Evolutionary conservation across 2,888 invertebrate genomes (phyloP), one percentile per base, ranked within the genome.

Genomic region (Amphipyra berbera): DNA sequence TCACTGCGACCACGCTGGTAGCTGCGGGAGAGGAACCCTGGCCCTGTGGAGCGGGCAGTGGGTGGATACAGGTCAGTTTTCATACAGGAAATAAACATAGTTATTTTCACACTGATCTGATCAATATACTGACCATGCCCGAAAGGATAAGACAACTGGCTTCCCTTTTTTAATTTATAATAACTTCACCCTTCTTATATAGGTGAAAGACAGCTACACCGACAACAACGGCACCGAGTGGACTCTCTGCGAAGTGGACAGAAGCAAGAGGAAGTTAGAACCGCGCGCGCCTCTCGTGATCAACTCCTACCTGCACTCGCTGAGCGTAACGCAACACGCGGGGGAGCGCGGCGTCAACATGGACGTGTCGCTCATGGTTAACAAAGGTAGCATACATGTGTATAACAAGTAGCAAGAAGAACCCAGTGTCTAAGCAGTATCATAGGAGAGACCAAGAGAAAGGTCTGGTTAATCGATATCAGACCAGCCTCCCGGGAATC

Each of bases 191-290:
- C 0, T 3, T 21, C 0, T 6, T 37, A 35, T 52, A 2, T 81
- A 96, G 96, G 95, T 96, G 14, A 95, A 92, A 76, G 97, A 97
- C 87, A 96, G 96, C 85, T 97, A 97, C 88, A 96, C 96, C 0
- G 97, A 97, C 79, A 93, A 92, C 74, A 97, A 97, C 86, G 97
- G 97, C 38, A 97, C 97, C 0, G 92, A 95, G 55, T 97, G 97
- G 97, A 95, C 95, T 35, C 91, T 97, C 35, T 97, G 97, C 81
- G 95, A 95, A 46, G 74, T 86, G 5, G 90, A 79, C 80, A 89
- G 90, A 47, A 86, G 65, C 44, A 82, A 78, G 54, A 77, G 91
- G 21, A 89, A 87, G 65, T 62, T 82, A 40, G 88, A 88, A 7
- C 81, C 87, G 9, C 81, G 80, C 27, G 87, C 91, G 0, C 94